phyloP scores from a whole-genome alignment of 2,113 vertebrate species.

The Colossoma macropomum region DNA sequence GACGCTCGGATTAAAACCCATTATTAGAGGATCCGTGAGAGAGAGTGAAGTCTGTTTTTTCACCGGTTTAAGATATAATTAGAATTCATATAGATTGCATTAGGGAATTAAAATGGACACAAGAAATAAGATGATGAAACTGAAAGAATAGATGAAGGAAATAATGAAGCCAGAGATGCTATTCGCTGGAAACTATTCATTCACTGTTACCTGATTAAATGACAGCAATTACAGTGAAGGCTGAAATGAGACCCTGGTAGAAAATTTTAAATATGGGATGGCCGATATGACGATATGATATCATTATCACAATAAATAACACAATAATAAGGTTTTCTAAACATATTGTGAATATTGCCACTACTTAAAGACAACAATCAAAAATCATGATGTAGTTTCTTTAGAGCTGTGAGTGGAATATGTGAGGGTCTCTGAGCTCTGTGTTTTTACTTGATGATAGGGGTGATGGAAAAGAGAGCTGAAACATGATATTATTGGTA shows the following conservation, averaged over 20 bases:
- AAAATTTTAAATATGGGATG: neutral
- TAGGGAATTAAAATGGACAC: neutral
- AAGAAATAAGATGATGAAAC: neutral
- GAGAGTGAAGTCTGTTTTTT: neutral
- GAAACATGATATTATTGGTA: no score
- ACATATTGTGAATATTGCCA: no score
- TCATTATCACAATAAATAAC: no score
- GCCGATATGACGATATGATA: neutral
- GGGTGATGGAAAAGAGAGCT: no score
- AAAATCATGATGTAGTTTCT: no score
- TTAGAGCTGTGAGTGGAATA: no score
- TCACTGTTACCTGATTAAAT: constrained; percentile 3
- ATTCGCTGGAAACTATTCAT: constrained; percentile 4
- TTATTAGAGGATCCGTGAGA: constrained; percentile 25
- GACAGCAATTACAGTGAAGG: neutral
- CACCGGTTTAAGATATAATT: constrained; percentile 32
- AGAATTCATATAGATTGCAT: constrained; percentile 28
- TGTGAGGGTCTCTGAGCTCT: no score
- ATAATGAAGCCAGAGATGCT: constrained; percentile 8
- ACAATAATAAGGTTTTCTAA: no score
- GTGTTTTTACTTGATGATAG: no score
- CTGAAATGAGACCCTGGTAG: neutral
- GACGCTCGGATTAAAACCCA: constrained; percentile 5
- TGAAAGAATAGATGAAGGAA: neutral
- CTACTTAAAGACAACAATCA: no score